Base-by-base conservation (phyloP, 92 coral and sea anemone species). In the Diadumene lineata region DNA sequence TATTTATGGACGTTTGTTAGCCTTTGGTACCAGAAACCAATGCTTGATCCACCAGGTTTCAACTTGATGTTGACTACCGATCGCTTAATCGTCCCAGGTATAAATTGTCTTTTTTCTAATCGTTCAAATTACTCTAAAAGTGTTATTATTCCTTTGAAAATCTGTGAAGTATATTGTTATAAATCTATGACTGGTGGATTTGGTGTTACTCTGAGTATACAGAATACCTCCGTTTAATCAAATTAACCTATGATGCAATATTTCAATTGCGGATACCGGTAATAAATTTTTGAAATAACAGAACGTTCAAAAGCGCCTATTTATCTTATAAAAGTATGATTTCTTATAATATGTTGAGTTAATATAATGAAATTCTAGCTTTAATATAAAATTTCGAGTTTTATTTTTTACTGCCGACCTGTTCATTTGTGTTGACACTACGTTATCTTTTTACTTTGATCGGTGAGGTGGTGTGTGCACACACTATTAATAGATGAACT, bases 31-130 rank as follows among this genome's bases (percentile, higher is more conserved):
- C 55, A 60, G 50, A 69, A 82, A 27, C 80, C 91, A 17, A 72
- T 92, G 23, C 90, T 91, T 7, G 90, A 92, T 64, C 82, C 89
- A 38, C 91, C 88, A 33, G 86, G 89, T 15, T 91, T 91, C 73
- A 86, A 87, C 72, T 70, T 87, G 51, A 89, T 91, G 66, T 66
- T 91, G 61, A 79, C 85, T 16, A 89, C 96, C 11, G 89, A 84
- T 62, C 84, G 62, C 31, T 31, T 75, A 17, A 72, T 65, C 28
- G 87, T 81, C 60, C 80, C 82, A 76, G 84, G 97, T 91, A 84
- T 53, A 30, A 30, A 64, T 64, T 27, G 34, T 24, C 7, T 13
- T 27, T 23, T 19, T 11, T 26, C 56, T 1, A 24, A n/a, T n/a
- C n/a, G n/a, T n/a, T n/a, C n/a, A n/a, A n/a, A n/a, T n/a, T n/a